Base-by-base conservation (phyloP, 2,797 vertebrate species). In the Lepus oiostolus region DNA sequence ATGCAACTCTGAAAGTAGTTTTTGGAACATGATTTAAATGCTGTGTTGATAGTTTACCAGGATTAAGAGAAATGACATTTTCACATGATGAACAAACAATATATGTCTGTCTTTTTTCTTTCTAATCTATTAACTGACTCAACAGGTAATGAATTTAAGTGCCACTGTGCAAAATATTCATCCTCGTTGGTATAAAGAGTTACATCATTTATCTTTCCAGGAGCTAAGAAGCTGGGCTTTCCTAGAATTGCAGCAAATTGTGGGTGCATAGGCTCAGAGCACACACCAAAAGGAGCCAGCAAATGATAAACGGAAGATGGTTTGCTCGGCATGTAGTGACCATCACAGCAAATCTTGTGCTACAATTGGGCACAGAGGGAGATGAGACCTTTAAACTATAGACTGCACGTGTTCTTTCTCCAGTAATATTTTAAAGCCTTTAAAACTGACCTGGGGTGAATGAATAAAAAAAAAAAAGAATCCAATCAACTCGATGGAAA, bases 291-390 rank as follows among this genome's bases (percentile, higher is more conserved):
- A 67, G 84, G 77, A 10, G 9, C 47, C 42, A 76, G 30, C 67
- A 68, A 11, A 32, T 88, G 30, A 28, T 38, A 65, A 89, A 22
- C 19, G 10, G 52, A 79, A 77, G 58, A 72, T 28, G 21, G 14
- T 47, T 93, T 63, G 83, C 93, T 84, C 72, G 50, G 1, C 32
- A 70, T 47, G 71, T 85, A 96, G 50, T 82, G 75, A 35, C 75
- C 30, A 38, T 83, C 81, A 83, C 75, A 92, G 89, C 89, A 90
- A 88, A 82, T 92, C 82, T 62, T 14, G 28, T 30, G 32, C 8
- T 58, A 2, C 85, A 90, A 96, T 96, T 97, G 95, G 90, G 85
- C 96, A 92, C 95, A 74, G 67, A 97, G 94, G 95, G 94, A 96
- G 92, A 75, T 68, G 4, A 26, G 32, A 5, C 60, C 85, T 96